Base-by-base conservation (phyloP, 2,888 invertebrate species). In the Amiota mariae region DNA sequence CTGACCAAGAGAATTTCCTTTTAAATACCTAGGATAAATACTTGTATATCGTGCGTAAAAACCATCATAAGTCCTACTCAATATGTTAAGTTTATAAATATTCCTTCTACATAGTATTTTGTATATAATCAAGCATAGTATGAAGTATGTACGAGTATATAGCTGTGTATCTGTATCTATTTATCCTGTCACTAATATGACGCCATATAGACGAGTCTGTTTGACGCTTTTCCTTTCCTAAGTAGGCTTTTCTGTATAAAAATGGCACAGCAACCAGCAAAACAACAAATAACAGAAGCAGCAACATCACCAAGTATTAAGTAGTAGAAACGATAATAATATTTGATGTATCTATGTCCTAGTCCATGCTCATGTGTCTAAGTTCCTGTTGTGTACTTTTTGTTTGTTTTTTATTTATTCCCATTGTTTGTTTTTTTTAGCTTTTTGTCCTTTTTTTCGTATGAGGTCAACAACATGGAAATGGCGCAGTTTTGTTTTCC, bases 181-280 rank as follows among this genome's bases (percentile, higher is more conserved):
- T n/a, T 46, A 49, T 51, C 73, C 47, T 73, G 54, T 59, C 72
- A 59, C 51, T 72, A 68, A 61, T 4, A 73, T 70, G 84, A 72
- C 85, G 85, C 79, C 84, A 78, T 57, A 8, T 63, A 68, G 84
- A 72, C 84, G 81, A 79, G 83, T 67, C 81, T 67, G 57, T 12
- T 15, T 47, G 84, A 70, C 84, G 85, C 81, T 80, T 75, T 77
- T 77, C n/a, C 81, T 80, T 75, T 77, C 76, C 66, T 47, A 20
- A 57, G 48, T 70, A 47, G 73, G 64, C 68, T 72, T 20, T 48
- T 47, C 48, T n/a, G 18, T 48, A 15, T 48, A 49, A 66, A 47
- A 48, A 36, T 36, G 6, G 36, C 36, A 36, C 36, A 36, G 36
- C 36, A 36, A 36, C 36, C 8, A 36, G 0, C 36, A 36, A 36